Conservation (phyloP, 2,888 invertebrate genomes). For the Leucophenga montana region DNA sequence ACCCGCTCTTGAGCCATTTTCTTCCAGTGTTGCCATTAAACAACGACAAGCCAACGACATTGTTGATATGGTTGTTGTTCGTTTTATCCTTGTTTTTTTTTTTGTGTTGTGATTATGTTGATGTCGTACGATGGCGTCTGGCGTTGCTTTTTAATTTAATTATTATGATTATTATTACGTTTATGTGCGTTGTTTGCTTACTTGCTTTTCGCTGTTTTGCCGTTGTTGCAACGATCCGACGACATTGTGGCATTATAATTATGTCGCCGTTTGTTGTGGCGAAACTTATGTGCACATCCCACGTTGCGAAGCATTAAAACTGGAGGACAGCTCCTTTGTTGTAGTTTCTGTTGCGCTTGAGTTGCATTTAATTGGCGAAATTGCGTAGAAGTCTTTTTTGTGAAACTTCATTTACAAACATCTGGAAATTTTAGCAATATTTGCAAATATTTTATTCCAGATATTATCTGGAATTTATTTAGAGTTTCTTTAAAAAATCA, state of each 20-base stretch:
- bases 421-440: too few relatives aligned
- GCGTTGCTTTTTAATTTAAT: slow-evolving; percentile 22
- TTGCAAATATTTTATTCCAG: too few relatives aligned
- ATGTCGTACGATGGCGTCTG: slow-evolving; percentile 5
- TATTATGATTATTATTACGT: slow-evolving; percentile 22
- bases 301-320: too few relatives aligned
- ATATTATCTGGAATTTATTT: too few relatives aligned
- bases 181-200: slow-evolving; percentile 11
- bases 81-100: background rate
- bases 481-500: too few relatives aligned
- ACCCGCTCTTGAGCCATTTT: background rate
- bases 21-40: background rate
- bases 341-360: too few relatives aligned
- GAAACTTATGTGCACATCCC: background rate
- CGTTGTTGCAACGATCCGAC: background rate
- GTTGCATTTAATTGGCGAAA: too few relatives aligned
- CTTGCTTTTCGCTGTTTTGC: too few relatives aligned
- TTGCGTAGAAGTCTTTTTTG: too few relatives aligned
- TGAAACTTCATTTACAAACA: too few relatives aligned
- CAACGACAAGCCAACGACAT: background rate
- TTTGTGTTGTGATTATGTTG: background rate
- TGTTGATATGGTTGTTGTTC: background rate
- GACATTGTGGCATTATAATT: slow-evolving; percentile 11
- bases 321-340: too few relatives aligned
- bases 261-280: background rate